Conservation (phyloP, 2,888 invertebrate genomes). For the Mimachlamys varia region DNA sequence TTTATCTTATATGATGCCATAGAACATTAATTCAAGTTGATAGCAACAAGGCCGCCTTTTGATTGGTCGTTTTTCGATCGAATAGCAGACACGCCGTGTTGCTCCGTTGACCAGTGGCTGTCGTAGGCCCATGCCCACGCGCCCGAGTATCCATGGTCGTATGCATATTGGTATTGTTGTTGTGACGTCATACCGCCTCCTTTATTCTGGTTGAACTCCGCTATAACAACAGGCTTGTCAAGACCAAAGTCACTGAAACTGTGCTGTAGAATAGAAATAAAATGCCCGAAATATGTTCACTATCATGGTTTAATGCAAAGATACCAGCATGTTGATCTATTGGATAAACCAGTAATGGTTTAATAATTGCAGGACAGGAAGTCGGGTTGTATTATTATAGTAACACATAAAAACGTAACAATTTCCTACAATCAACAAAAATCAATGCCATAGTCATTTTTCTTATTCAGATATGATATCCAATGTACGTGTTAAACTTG, state of each 20-base stretch:
- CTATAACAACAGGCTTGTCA: constrained; percentile 65
- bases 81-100: constrained; percentile 53
- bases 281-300: too few relatives aligned
- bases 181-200: constrained; percentile 56
- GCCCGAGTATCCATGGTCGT: constrained; percentile 63
- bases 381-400: too few relatives aligned
- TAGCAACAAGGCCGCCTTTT: constrained; percentile 54
- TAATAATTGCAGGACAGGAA: neutral
- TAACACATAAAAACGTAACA: too few relatives aligned
- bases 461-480: too few relatives aligned
- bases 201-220: constrained; percentile 60
- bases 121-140: constrained; percentile 65
- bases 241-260: constrained; percentile 58
- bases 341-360: neutral
- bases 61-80: constrained; percentile 53
- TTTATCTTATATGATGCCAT: neutral
- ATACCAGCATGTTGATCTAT: too few relatives aligned
- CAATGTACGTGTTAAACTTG: too few relatives aligned
- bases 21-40: neutral
- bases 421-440: too few relatives aligned
- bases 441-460: too few relatives aligned
- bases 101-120: constrained; percentile 50
- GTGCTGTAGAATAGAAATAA: constrained; percentile 52
- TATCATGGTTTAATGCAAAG: neutral
- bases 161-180: constrained; percentile 63